Base-by-base conservation (phyloP, 2,797 vertebrate species). In the Malacoraja senta region DNA sequence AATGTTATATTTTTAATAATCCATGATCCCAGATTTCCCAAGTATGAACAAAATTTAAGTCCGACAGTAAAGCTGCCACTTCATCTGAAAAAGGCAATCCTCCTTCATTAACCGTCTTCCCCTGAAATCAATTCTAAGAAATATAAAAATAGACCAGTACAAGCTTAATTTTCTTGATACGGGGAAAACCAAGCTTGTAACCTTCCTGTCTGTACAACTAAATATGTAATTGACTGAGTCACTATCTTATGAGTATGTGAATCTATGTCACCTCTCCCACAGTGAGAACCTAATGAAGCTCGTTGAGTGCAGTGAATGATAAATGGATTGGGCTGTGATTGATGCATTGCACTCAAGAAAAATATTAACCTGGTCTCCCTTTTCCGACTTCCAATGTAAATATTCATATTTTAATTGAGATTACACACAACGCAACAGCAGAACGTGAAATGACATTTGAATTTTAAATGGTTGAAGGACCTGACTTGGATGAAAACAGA, bases 181-280 rank as follows among this genome's bases (percentile, higher is more conserved):
- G 94, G 94, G 93, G 94, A 94, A 94, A 91, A 93, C 93, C 93
- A 94, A 63, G 86, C 93, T 95, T 94, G 24, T 58, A 93, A 94
- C 91, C 77, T 91, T 91, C 77, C 29, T 94, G 0, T 95, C 94
- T 93, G 80, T 65, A 94, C 93, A 93, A 92, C 79, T 93, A 95
- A 94, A 93, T 93, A 94, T 96, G 90, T 95, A 95, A 96, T 94
- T 93, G 93, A 79, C 74, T 76, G 53, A 80, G 94, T 94, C 78
- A 63, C 74, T 91, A 26, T 93, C 81, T 94, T 94, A 61, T 72
- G 79, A 21, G 94, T 94, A 91, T 93, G 94, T 91, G 3, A 93
- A 94, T 94, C 44, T 92, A 94, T 77, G 1, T 95, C 94, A 80
- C 38, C 93, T 93, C 76, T 94, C 90, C n/a, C 0, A 29, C 93